phyloP scores from a whole-genome alignment of 2,113 vertebrate genomes.

The Maccullochella peelii region DNA sequence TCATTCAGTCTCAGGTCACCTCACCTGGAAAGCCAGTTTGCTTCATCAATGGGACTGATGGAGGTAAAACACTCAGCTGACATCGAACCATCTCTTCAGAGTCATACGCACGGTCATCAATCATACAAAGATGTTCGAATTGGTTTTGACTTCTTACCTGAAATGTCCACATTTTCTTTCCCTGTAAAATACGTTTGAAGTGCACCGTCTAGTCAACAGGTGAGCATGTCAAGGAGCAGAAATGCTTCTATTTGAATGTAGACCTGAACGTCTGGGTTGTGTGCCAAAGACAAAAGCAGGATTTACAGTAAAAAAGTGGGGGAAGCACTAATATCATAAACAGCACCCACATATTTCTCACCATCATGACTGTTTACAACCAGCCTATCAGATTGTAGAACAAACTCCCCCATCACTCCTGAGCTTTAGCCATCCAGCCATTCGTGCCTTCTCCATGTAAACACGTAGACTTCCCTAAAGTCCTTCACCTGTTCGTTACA shows the following conservation, averaged over 20 bases:
- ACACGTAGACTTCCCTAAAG: conserved; percentile 25
- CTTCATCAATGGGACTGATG: conserved; percentile 1
- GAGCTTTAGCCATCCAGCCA: conserved; percentile 86
- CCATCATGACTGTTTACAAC: conserved; percentile 57
- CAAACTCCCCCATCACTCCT: conserved; percentile 56
- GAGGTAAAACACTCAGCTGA: conserved; percentile 1
- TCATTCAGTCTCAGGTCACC: conserved; percentile 28
- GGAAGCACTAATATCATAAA: conserved; percentile 3
- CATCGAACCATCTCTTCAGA: not conserved
- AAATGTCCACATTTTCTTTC: not conserved
- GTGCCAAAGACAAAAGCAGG: conserved; percentile 62
- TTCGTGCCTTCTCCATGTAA: conserved; percentile 85
- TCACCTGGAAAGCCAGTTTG: conserved; percentile 26
- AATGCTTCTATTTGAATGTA: not conserved
- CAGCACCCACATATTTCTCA: conserved; percentile 10
- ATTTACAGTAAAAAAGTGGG: not conserved
- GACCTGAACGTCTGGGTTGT: not conserved
- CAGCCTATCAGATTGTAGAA: conserved; percentile 64
- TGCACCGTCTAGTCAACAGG: not conserved
- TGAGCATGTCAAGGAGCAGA: not conserved
- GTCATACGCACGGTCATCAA: not conserved
- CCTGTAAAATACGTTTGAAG: not conserved
- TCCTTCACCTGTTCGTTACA: conserved; percentile 24
- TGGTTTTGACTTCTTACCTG: not conserved
- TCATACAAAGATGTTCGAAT: not conserved